Percentiles rank a stretch among this genome's conserved stretches.
Evolutionary conservation across 2,113 vertebrate genomes (phyloP).

Genomic region (Neogale vison): DNA sequence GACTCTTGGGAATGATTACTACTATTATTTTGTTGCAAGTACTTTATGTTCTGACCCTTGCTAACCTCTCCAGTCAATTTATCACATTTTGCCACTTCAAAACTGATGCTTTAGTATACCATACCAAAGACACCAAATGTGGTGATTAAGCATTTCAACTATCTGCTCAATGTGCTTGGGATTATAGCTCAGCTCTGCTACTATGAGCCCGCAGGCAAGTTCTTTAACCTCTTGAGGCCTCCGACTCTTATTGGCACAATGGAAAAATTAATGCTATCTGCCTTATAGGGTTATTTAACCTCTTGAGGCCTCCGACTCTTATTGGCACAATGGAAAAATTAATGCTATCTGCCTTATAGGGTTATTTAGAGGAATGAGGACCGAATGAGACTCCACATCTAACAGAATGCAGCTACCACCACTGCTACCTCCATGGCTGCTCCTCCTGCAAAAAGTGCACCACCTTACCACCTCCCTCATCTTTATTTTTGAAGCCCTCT

Average conservation of each 20-base stretch:
- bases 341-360: neutral
- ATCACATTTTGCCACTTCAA: neutral
- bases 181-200: neutral
- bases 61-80: neutral
- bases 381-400: neutral
- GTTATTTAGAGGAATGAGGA: neutral
- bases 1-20: neutral
- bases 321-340: neutral
- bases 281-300: neutral
- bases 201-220: neutral
- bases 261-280: neutral
- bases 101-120: neutral
- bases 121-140: neutral
- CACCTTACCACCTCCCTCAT: neutral
- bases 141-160: neutral
- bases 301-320: neutral
- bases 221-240: neutral
- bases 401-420: neutral
- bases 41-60: neutral
- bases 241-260: neutral
- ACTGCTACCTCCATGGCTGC: neutral
- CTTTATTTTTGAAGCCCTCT: neutral
- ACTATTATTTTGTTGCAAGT: neutral
- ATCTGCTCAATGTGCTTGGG: neutral
- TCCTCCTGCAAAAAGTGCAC: neutral